Conservation (phyloP, 2,797 vertebrate species). For the Salmo trutta region DNA sequence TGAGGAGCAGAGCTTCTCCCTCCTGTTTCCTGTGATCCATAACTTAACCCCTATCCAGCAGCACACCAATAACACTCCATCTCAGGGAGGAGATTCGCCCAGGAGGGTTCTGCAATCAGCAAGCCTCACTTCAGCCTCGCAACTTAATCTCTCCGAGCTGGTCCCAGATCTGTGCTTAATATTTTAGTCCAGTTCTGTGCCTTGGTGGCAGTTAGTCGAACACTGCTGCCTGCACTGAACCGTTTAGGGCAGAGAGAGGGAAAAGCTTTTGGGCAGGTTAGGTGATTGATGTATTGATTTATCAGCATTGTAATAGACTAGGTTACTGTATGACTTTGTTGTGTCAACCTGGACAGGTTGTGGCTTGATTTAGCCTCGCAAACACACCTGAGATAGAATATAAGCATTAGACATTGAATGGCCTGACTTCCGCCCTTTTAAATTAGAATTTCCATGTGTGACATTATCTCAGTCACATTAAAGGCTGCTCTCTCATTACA, state of each 20-base stretch:
- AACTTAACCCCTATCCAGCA: conserved; percentile 54
- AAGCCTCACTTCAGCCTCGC: conserved; percentile 40
- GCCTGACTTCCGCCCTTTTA: not conserved
- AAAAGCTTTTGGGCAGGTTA: conserved; percentile 31
- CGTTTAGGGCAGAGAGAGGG: conserved; percentile 19
- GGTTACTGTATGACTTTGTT: not conserved
- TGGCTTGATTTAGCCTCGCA: not conserved
- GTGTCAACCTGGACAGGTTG: not conserved
- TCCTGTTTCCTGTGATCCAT: conserved; percentile 43
- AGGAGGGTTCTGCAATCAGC: conserved; percentile 55
- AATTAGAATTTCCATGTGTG: not conserved
- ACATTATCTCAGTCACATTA: not conserved
- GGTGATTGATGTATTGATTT: conserved; percentile 27
- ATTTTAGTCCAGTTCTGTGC: conserved; percentile 40
- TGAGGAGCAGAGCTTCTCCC: conserved; percentile 36
- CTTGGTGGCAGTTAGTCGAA: conserved; percentile 37
- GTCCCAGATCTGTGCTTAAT: conserved; percentile 41
- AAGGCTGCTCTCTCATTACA: not conserved
- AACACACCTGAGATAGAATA: not conserved
- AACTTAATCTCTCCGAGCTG: conserved; percentile 53
- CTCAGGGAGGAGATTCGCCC: conserved; percentile 51
- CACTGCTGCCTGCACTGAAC: conserved; percentile 25
- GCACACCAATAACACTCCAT: conserved; percentile 53
- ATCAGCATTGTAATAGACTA: not conserved
- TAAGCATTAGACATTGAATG: not conserved